Base-by-base conservation (phyloP, 1,140 invertebrate species). In the Drosophila lowei region DNA sequence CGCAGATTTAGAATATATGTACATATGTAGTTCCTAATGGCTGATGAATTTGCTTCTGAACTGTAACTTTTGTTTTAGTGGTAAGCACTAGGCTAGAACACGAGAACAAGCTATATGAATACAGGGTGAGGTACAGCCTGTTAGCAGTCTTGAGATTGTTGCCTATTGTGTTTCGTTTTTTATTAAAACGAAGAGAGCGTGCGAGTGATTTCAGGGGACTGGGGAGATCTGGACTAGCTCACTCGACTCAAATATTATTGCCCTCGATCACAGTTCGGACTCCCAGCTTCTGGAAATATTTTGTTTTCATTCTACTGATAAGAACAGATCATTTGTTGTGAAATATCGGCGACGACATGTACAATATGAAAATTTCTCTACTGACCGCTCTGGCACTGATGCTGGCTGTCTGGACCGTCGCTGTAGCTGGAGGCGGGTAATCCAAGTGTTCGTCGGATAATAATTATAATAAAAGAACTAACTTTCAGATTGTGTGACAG, bases 401-500 rank as follows among this genome's bases (percentile, higher is more conserved):
- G 18, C 6, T 42, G 8, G 38, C 34, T 23, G 16, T 57, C 6
- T 70, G 64, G 43, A 48, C 21, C 11, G 23, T 44, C 0, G 9
- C 18, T 11, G 66, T 48, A 6, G 3, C 65, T n/a, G 50, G 23
- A 5, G 66, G 66, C 68, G 8, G 8, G 44, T 49, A 42, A 6
- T 15, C 3, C 0, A 34, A 9, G 7, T 18, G 3, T 42, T n/a
- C 23, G 15, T 16, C 21, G 38, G 23, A 47, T n/a, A 46, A 30
- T 43, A 18, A 11, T 23, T 34, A 9, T 68, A 68, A 70, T 68
- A 57, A 71, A 63, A 53, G 61, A 65, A 55, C 47, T 58, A 49
- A 62, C 63, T 77, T 78, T 42, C 47, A 84, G 66, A 79, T 65
- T 85, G 77, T 47, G n/a, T 86, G 28, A 85, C 81, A 52, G 77